Evolutionary conservation across 2,888 invertebrate species (phyloP).

Genomic region (Stenichneumon culpator): DNA sequence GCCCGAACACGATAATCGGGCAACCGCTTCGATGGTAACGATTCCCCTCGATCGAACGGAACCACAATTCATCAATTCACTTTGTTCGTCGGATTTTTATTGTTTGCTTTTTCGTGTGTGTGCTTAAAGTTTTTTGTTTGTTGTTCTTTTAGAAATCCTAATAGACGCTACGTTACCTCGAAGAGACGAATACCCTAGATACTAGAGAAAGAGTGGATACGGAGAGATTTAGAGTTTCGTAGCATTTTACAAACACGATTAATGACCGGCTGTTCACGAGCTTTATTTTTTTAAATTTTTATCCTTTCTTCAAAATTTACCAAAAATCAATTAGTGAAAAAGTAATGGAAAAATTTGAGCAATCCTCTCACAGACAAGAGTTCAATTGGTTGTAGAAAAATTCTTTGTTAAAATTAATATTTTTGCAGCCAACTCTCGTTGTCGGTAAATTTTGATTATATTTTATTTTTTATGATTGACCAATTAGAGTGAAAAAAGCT

Average conservation of each 20-base stretch:
- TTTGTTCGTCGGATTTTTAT: slow-evolving; percentile 59
- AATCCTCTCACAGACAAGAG: slow-evolving; percentile 46
- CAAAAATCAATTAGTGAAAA: slow-evolving; percentile 10
- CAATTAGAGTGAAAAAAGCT: slow-evolving; percentile 64
- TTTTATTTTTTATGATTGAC: slow-evolving; percentile 38
- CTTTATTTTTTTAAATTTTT: slow-evolving; percentile 47
- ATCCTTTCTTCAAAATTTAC: not conserved
- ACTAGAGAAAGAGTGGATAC: slow-evolving; percentile 74
- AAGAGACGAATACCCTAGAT: slow-evolving; percentile 73
- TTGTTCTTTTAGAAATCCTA: slow-evolving; percentile 64
- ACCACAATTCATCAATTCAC: slow-evolving; percentile 67
- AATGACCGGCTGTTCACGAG: slow-evolving; percentile 73
- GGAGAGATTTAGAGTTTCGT: slow-evolving; percentile 68
- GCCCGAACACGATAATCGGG: slow-evolving; percentile 54
- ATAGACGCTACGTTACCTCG: slow-evolving; percentile 66
- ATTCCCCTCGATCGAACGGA: slow-evolving; percentile 71
- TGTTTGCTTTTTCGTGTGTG: slow-evolving; percentile 46
- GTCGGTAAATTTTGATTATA: slow-evolving; percentile 13
- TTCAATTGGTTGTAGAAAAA: slow-evolving; percentile 47
- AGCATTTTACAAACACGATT: slow-evolving; percentile 74
- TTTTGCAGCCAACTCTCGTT: slow-evolving; percentile 56
- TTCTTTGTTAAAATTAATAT: slow-evolving; percentile 49
- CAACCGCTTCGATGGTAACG: slow-evolving; percentile 73
- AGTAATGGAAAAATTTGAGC: slow-evolving; percentile 63
- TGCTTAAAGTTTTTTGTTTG: slow-evolving; percentile 36